Conservation (phyloP, 2,797 vertebrate species). For the Oreonectes daqikongensis region DNA sequence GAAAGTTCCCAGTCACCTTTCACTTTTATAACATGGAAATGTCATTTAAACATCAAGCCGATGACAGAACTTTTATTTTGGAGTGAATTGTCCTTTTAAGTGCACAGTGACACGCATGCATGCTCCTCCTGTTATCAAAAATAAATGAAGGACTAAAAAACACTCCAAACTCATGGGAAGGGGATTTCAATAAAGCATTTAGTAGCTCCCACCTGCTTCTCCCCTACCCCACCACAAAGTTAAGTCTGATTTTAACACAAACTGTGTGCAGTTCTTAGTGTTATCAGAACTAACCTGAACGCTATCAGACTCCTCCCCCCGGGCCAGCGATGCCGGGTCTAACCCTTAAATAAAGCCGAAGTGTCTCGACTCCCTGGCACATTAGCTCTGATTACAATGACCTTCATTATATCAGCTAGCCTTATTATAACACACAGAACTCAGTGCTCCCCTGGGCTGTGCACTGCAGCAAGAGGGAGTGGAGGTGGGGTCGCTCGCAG, state of each 20-base stretch:
- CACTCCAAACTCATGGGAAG: slow-evolving; percentile 73
- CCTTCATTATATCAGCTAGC: slow-evolving; percentile 84
- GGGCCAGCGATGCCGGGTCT: slow-evolving; percentile 72
- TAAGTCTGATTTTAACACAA: slow-evolving; percentile 73
- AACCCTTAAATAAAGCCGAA: slow-evolving; percentile 78
- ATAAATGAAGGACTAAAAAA: slow-evolving; percentile 62
- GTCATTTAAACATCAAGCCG: neutral
- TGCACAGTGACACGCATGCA: slow-evolving; percentile 64
- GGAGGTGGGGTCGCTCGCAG: slow-evolving; percentile 62
- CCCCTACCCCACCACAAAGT: slow-evolving; percentile 71
- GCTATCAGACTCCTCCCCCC: slow-evolving; percentile 78
- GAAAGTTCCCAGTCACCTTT: neutral
- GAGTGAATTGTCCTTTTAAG: slow-evolving; percentile 9
- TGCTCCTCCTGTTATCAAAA: slow-evolving; percentile 63
- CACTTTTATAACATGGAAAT: neutral
- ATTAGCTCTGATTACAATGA: slow-evolving; percentile 85
- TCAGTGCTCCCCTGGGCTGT: slow-evolving; percentile 70
- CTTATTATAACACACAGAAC: slow-evolving; percentile 80
- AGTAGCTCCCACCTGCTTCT: slow-evolving; percentile 64
- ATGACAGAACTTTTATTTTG: slow-evolving; percentile 2
- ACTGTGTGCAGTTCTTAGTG: slow-evolving; percentile 79
- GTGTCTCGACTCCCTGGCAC: slow-evolving; percentile 79
- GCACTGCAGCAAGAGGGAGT: slow-evolving; percentile 68
- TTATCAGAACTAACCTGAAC: no score
- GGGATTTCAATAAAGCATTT: slow-evolving; percentile 75